These are phyloP conservation scores for Agrilus biguttatus DNA, from an alignment of 2,888 invertebrate species.

Conservation along the genomic window DNA sequence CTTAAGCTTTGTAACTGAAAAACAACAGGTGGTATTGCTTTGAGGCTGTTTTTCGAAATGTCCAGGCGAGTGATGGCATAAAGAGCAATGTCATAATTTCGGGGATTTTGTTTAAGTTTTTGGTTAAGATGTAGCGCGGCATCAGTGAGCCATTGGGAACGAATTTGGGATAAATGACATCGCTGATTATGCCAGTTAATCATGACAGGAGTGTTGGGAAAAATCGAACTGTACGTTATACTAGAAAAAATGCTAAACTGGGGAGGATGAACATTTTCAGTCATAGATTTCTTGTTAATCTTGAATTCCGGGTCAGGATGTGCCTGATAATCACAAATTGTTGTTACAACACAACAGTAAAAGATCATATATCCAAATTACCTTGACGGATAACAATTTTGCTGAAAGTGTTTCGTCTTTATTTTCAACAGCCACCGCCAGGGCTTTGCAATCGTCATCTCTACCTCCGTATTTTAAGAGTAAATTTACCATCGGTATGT, in stretches of 20 bases:
- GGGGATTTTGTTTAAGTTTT: slow-evolving; percentile 55
- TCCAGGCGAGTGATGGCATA: slow-evolving; percentile 89
- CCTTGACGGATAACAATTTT: slow-evolving; percentile 71
- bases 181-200: slow-evolving; percentile 85
- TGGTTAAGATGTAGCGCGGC: slow-evolving; percentile 78
- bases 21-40: slow-evolving; percentile 62
- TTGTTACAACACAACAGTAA: slow-evolving; percentile 13
- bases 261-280: slow-evolving; percentile 41
- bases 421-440: slow-evolving; percentile 58
- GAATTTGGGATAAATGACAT: slow-evolving; percentile 55
- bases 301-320: slow-evolving; percentile 86
- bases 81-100: slow-evolving; percentile 54
- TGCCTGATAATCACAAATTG: slow-evolving; percentile 36
- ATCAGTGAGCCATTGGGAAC: slow-evolving; percentile 67
- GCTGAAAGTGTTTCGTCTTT: slow-evolving; percentile 64
- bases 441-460: slow-evolving; percentile 75
- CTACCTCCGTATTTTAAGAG: slow-evolving; percentile 68
- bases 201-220: slow-evolving; percentile 73
- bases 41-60: slow-evolving; percentile 77
- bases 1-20: slow-evolving; percentile 72
- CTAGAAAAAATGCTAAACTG: slow-evolving; percentile 38
- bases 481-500: slow-evolving; percentile 58
- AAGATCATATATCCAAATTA: slow-evolving; percentile 16
- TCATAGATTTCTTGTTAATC: slow-evolving; percentile 77
- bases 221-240: slow-evolving; percentile 56